Conservation (phyloP, 35 echinoderm and acorn worm genomes). For the Lytechinus pictus region DNA sequence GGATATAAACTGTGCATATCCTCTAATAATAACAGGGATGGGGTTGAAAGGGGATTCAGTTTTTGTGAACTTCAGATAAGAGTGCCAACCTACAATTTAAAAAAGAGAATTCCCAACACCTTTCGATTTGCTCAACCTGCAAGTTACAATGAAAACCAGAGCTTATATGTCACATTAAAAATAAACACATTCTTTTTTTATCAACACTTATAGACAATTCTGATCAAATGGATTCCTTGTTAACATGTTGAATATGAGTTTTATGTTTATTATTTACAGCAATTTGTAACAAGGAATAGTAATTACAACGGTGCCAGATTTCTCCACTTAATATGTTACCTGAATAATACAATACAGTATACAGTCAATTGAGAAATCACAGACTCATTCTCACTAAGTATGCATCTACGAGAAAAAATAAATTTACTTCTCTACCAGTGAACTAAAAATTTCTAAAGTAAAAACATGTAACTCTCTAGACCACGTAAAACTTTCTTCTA, state of each 20-base stretch:
- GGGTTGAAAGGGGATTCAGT: not conserved
- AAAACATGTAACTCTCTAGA: not conserved
- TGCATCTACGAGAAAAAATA: slow-evolving; percentile 7
- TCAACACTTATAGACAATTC: slow-evolving; percentile 3
- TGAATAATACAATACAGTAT: slow-evolving; percentile 7
- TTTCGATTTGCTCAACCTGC: not conserved
- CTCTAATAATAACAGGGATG: not conserved
- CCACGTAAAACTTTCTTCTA: not conserved
- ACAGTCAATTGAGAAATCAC: not conserved
- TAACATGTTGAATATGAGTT: slow-evolving; percentile 6
- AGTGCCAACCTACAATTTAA: not conserved
- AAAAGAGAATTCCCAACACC: not conserved
- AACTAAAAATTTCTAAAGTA: not conserved
- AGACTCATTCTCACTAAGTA: not conserved
- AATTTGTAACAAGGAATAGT: not conserved
- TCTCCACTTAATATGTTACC: not conserved
- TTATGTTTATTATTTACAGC: slow-evolving; percentile 14
- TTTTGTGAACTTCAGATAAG: not conserved
- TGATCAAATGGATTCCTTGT: not conserved
- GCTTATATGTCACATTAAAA: not conserved
- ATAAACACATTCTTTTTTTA: not conserved
- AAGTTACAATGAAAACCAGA: not conserved
- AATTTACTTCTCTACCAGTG: not conserved
- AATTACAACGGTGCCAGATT: not conserved
- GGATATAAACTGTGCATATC: not conserved